Conservation (phyloP, 1,140 invertebrate species). For the Hyles vespertilio region DNA sequence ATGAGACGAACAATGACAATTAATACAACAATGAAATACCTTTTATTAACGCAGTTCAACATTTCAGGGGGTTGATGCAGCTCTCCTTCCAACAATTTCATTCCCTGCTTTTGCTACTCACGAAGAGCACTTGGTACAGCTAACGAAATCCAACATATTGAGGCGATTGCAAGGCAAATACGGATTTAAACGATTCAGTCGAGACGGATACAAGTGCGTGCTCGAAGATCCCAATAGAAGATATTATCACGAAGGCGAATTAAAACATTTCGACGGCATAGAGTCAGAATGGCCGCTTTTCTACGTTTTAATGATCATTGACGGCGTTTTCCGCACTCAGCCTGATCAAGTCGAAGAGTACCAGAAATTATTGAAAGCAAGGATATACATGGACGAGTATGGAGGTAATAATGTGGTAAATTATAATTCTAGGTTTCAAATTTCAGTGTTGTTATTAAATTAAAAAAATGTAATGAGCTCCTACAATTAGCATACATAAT, state of each 20-base stretch:
- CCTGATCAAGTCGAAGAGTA: conserved; percentile 96
- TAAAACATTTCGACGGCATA: conserved; percentile 95
- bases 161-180: conserved; percentile 91
- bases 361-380: conserved; percentile 86
- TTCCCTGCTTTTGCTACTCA: conserved; percentile 99
- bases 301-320: conserved; percentile 96
- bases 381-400: conserved; percentile 85
- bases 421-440: background rate
- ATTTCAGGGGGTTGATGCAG: conserved; percentile 89
- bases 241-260: conserved; percentile 81
- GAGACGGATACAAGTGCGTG: conserved; percentile 95
- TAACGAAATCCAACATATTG: conserved; percentile 93
- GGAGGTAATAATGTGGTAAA: conserved; percentile 78
- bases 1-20: too few species aligned
- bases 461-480: too few species aligned
- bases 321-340: conserved; percentile 92
- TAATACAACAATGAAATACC: too few species aligned
- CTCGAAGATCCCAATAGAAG: conserved; percentile 88
- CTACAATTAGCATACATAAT: too few species aligned
- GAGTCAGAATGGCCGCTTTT: conserved; percentile 99
- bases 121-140: conserved; percentile 89
- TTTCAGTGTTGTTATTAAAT: too few species aligned
- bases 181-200: conserved; percentile 95
- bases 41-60: too few species aligned
- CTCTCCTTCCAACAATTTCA: conserved; percentile 93